phyloP scores from a whole-genome alignment of 2,888 invertebrate species.

The Hyposoter dolosus region DNA sequence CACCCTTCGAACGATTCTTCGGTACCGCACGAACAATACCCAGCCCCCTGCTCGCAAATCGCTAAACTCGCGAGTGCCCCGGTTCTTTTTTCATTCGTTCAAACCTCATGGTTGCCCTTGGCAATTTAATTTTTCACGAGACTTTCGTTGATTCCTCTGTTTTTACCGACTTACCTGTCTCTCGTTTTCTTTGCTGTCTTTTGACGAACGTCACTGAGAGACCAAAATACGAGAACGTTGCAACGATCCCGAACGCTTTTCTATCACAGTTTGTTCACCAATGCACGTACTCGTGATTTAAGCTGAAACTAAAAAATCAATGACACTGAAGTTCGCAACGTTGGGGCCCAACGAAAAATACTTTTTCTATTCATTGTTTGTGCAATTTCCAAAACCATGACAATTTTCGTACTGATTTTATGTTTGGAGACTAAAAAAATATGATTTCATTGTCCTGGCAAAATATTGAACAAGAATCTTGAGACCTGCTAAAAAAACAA shows the following conservation, averaged over 20 bases:
- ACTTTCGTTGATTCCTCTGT: neutral
- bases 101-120: neutral
- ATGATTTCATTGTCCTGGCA: neutral
- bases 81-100: constrained; percentile 50
- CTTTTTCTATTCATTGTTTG: no score
- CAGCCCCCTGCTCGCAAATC: neutral
- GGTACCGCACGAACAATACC: constrained; percentile 86
- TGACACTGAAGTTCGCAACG: no score
- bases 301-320: neutral
- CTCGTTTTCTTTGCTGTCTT: neutral
- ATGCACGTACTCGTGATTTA: neutral
- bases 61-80: constrained; percentile 66
- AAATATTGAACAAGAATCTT: no score
- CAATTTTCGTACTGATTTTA: no score
- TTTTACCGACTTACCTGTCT: neutral
- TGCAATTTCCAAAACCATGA: no score
- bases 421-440: neutral
- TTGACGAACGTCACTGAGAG: constrained; percentile 24
- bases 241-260: constrained; percentile 6
- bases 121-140: neutral
- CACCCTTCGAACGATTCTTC: constrained; percentile 95
- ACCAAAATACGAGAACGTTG: neutral
- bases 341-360: no score
- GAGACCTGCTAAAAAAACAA: no score
- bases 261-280: neutral